phyloP scores from a whole-genome alignment of 2,888 invertebrate genomes.

The Trichogramma evanescens region DNA sequence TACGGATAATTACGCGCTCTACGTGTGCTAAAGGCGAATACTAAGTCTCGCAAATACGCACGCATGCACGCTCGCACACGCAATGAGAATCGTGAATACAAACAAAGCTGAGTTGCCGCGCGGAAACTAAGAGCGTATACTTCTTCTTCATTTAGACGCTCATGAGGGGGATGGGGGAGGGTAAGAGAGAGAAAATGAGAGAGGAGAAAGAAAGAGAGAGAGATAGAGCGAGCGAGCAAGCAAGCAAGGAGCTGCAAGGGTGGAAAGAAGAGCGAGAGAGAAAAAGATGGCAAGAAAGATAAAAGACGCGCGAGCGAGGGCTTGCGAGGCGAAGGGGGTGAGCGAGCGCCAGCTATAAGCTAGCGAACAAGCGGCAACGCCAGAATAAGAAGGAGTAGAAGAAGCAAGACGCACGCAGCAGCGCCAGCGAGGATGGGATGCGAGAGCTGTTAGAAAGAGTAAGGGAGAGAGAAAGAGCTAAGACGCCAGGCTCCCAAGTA shows the following conservation, averaged over 20 bases:
- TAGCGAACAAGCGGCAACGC: too few relatives aligned
- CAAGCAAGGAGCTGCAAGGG: conserved; percentile 30
- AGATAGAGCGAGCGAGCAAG: conserved; percentile 24
- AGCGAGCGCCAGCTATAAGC: too few relatives aligned
- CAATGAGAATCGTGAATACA: conserved; percentile 8
- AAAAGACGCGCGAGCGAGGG: conserved; percentile 18
- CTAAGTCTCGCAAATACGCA: too few relatives aligned
- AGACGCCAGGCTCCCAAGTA: conserved; percentile 48
- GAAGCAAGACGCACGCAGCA: too few relatives aligned
- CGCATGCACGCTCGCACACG: conserved; percentile 13
- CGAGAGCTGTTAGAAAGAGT: too few relatives aligned
- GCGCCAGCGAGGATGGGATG: too few relatives aligned
- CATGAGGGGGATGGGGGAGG: conserved; percentile 19
- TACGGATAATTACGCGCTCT: not conserved
- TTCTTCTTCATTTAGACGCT: conserved; percentile 30
- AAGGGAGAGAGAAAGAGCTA: conserved; percentile 32
- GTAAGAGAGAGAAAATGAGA: conserved; percentile 25
- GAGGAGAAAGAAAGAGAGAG: conserved; percentile 27
- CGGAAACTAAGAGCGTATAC: conserved; percentile 30
- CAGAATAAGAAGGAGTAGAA: too few relatives aligned
- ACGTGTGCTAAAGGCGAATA: not conserved
- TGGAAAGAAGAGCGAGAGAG: conserved; percentile 21
- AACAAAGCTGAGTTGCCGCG: conserved; percentile 7
- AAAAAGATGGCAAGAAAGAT: conserved; percentile 25
- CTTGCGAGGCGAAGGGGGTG: too few relatives aligned